A percentile compares a stretch with the other conserved stretches of the same genome.
Conservation (phyloP, 2,888 invertebrate genomes). For the Drosophila formosana region DNA sequence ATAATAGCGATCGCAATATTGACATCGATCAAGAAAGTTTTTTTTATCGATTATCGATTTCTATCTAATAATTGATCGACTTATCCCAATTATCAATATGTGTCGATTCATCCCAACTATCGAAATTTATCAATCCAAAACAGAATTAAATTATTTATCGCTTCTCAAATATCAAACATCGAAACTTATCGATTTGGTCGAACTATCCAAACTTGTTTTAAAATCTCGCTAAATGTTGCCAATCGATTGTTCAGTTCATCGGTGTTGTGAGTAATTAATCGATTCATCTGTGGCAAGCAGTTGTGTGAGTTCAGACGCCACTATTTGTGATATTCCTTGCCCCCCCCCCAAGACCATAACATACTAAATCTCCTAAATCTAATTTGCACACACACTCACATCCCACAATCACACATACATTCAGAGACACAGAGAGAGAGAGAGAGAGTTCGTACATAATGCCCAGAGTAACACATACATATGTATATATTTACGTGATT, state of each 20-base stretch:
- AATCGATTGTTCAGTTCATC: conserved; percentile 8
- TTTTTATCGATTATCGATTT: too few relatives aligned
- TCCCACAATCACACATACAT: not conserved
- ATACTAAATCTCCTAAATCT: not conserved
- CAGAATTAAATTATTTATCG: too few relatives aligned
- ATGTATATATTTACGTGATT: conserved; percentile 9
- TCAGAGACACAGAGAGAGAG: not conserved
- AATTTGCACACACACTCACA: not conserved
- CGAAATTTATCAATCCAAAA: too few relatives aligned
- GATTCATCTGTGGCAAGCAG: conserved; percentile 26
- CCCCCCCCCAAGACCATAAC: conserved; percentile 9
- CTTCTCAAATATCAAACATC: too few relatives aligned
- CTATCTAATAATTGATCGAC: too few relatives aligned
- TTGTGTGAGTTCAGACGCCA: conserved; percentile 32
- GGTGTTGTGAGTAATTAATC: conserved; percentile 26
- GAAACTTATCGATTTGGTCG: too few relatives aligned
- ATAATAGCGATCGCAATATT: not conserved
- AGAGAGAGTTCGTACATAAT: not conserved
- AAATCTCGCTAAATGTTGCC: too few relatives aligned
- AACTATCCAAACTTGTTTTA: too few relatives aligned
- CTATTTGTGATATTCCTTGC: conserved; percentile 47
- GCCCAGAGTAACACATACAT: conserved; percentile 1
- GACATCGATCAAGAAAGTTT: too few relatives aligned
- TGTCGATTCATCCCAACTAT: too few relatives aligned
- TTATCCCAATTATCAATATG: too few relatives aligned